These are phyloP conservation scores for Rhodeus uyekii DNA, from an alignment of 2,797 vertebrate species.

Conservation along the genomic window DNA sequence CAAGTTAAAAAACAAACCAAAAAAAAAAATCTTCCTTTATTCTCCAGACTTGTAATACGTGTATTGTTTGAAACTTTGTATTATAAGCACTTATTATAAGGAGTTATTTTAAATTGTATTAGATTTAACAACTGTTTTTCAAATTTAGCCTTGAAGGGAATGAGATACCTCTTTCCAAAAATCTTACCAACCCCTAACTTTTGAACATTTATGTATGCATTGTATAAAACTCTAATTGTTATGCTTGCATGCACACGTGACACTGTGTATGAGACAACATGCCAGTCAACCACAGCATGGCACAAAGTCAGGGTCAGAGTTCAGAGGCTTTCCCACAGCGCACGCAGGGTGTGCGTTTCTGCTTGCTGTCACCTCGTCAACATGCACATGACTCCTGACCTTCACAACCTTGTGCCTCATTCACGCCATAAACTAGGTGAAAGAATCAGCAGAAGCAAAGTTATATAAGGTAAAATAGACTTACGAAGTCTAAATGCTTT, in stretches of 20 bases:
- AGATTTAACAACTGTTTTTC: neutral
- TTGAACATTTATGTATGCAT: neutral
- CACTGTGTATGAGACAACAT: conserved; percentile 55
- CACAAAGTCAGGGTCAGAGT: conserved; percentile 62
- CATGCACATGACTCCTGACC: conserved; percentile 50
- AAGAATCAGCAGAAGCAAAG: neutral
- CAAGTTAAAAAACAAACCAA: too few relatives aligned
- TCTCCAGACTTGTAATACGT: too few relatives aligned
- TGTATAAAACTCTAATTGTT: neutral
- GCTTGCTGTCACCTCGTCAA: conserved; percentile 69
- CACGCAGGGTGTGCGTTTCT: conserved; percentile 63
- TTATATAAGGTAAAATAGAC: neutral
- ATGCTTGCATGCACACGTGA: neutral
- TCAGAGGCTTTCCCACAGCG: conserved; percentile 71
- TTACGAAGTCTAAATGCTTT: neutral
- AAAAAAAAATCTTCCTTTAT: too few relatives aligned
- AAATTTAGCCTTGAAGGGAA: neutral
- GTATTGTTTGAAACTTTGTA: too few relatives aligned
- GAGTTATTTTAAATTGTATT: neutral
- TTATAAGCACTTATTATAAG: too few relatives aligned
- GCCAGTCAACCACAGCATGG: conserved; percentile 56
- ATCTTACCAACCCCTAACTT: neutral
- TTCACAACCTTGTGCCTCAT: conserved; percentile 25
- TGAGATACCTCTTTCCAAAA: neutral
- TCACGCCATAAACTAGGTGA: conserved; percentile 1